A percentile compares a stretch with the other conserved stretches of the same genome.
phyloP scores from a whole-genome alignment of 2,888 invertebrate genomes.

The Euzophera pinguis region DNA sequence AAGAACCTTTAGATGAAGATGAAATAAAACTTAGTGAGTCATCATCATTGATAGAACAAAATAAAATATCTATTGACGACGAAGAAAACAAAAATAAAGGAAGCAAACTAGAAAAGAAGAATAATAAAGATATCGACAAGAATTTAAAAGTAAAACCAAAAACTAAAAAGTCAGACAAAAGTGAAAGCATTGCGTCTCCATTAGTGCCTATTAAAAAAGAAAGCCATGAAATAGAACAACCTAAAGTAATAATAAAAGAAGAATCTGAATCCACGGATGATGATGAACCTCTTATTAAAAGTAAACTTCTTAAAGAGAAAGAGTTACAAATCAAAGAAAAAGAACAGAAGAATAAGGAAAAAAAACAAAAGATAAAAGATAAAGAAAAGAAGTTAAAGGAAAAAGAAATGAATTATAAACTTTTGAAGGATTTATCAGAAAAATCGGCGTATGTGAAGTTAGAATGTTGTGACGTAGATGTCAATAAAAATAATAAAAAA shows the following conservation, averaged over 20 bases:
- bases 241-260: constrained; percentile 51
- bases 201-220: constrained; percentile 37
- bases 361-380: neutral
- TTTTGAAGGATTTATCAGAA: constrained; percentile 68
- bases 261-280: constrained; percentile 67
- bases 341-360: constrained; percentile 5
- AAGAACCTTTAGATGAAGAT: constrained; percentile 64
- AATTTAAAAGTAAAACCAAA: constrained; percentile 40
- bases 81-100: constrained; percentile 36
- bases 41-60: constrained; percentile 6
- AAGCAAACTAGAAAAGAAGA: constrained; percentile 36
- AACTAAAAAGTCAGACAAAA: constrained; percentile 39
- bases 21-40: constrained; percentile 33
- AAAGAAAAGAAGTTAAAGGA: neutral
- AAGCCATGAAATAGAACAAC: constrained; percentile 33
- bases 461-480: constrained; percentile 70
- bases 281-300: constrained; percentile 66
- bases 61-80: constrained; percentile 10
- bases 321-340: constrained; percentile 34
- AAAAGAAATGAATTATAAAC: constrained; percentile 48
- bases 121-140: constrained; percentile 43
- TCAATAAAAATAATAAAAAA: constrained; percentile 60
- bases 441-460: constrained; percentile 72
- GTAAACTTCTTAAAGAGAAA: constrained; percentile 65
- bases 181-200: constrained; percentile 24